phyloP scores from a whole-genome alignment of 2,888 invertebrate genomes.

The Plemyria rubiginata region DNA sequence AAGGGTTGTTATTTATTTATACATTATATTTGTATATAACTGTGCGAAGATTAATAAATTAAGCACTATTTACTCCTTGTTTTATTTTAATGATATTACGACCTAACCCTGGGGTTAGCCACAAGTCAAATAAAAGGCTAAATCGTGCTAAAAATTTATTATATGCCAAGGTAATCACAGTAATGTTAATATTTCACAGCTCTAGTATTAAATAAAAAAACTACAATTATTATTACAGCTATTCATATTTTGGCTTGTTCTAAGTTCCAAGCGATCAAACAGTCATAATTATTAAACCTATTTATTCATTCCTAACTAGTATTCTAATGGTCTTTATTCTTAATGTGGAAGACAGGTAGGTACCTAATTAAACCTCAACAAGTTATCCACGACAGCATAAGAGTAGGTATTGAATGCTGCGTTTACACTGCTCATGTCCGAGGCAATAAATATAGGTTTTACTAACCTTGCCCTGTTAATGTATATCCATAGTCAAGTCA shows the following conservation, averaged over 20 bases:
- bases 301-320: not conserved
- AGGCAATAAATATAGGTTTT: no score
- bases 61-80: constrained; percentile 67
- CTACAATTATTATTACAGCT: constrained; percentile 3
- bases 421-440: no score
- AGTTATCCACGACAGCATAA: no score
- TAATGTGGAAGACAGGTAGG: not conserved
- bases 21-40: constrained; percentile 83
- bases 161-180: constrained; percentile 17
- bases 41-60: constrained; percentile 81
- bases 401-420: no score
- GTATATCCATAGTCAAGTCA: no score
- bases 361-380: not conserved
- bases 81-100: constrained; percentile 50
- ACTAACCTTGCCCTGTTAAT: no score
- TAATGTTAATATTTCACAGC: constrained; percentile 15
- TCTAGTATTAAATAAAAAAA: not conserved
- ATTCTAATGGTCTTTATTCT: not conserved
- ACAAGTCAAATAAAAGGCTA: constrained; percentile 11
- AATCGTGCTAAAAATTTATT: constrained; percentile 16
- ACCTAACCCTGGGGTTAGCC: not conserved
- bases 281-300: no score
- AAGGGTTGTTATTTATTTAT: constrained; percentile 83
- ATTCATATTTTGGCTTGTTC: not conserved
- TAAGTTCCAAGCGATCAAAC: not conserved